Base-by-base conservation (phyloP, 2,888 invertebrate species). In the Drosophila fungiperda region DNA sequence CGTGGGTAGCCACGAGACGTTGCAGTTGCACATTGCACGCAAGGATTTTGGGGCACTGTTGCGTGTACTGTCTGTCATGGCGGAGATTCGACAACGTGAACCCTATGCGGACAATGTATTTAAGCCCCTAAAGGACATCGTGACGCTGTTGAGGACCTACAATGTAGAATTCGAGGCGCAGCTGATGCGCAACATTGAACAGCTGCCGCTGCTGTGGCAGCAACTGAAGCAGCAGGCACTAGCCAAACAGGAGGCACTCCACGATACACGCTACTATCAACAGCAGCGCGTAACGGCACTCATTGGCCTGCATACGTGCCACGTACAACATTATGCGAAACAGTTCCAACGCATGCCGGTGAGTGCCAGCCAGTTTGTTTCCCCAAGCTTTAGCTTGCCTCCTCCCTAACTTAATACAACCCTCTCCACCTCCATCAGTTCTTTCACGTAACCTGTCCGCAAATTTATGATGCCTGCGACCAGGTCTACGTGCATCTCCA, bases 141-240 rank as follows among this genome's bases (percentile, higher is more conserved):
- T 98, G 76, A 95, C 97, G 70, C 94, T 98, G 45, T 94, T 99
- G 33, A 96, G 96, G 91, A 95, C 96, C 5, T 98, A 98, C 91
- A 96, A 97, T 15, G 97, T 98, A 12, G 97, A 97, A 84, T 96
- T 98, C 93, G 95, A 96, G 0, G 96, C 97, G 78, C 96, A 97
- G 87, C 94, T 95, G 17, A 95, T 96, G 86, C 95, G 97, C 63
- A 96, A 96, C 94, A 96, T 96, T 87, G 95, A 97, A 92, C 96
- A 97, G 89, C 94, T 99, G 73, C 99, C 99, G 0, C 96, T 97
- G 82, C 95, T 95, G 90, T 99, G 99, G 99, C 95, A 95, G 62
- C 96, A 96, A 79, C 95, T 98, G 12, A 97, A 98, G 93, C 98
- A 97, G 93, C 94, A 96, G 73, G 96, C 97, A 2, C 95, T 96